Evolutionary conservation across 2,797 vertebrate species (phyloP), one percentile per base, ranked within the genome.

Genomic region (Fratercula arctica): DNA sequence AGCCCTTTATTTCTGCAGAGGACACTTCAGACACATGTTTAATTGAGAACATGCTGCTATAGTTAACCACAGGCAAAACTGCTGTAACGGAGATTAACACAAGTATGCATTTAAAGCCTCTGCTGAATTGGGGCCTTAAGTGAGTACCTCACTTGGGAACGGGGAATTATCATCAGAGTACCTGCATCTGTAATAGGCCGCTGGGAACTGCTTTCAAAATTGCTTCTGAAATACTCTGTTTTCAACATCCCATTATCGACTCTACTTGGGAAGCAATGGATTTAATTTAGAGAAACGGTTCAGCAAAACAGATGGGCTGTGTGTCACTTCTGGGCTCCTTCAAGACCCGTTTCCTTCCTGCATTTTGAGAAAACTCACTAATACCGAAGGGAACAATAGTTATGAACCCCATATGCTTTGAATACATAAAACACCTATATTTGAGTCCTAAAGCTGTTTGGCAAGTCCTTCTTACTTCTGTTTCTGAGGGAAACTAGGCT

Each of bases 51-150:
- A 96, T 3, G 3, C 73, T 81, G 45, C 76, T 63, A 17, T 14
- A 94, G 85, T 66, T 92, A 97, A 96, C 79, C 92, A 95, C 76
- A 78, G 73, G 85, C 87, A 89, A 93, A 91, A 92, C 45, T 84
- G 59, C 45, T 86, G 75, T 39, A 94, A 67, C 5, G 1, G 73
- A 93, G 73, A 93, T 93, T 92, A 91, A 93, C 66, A 66, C 54
- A 43, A 90, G 67, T 29, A 79, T 25, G 64, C 46, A 50, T 59
- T 86, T 67, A 95, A 87, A 95, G 73, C 73, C 31, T 54, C 63
- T 74, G 70, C 41, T 91, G 92, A 95, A 93, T 4, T 76, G 70
- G 45, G 43, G 56, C 23, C 73, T 84, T 56, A 64, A 89, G 72
- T 87, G 84, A 80, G 84, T 23, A 89, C 54, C 50, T 84, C 87